phyloP scores from a whole-genome alignment of 2,113 vertebrate genomes.

The Syrrhaptes paradoxus region DNA sequence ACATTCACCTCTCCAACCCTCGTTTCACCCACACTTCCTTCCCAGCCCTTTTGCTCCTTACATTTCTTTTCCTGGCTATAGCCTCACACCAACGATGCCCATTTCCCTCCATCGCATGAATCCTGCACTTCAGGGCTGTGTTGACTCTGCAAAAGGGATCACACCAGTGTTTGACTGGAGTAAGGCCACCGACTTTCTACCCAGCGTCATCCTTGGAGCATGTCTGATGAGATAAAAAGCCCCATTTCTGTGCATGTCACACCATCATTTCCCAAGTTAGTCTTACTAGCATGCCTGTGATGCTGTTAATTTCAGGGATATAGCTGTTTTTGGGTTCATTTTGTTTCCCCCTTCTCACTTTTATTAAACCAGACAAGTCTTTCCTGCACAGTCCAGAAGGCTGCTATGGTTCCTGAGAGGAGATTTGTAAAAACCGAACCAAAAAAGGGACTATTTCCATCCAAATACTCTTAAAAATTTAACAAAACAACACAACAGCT shows the following conservation, averaged over 20 bases:
- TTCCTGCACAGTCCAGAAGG: constrained; percentile 4
- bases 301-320: not conserved
- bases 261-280: not conserved
- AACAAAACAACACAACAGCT: constrained; percentile 18
- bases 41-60: not conserved
- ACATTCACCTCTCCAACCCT: not conserved
- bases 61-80: not conserved
- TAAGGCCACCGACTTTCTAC: not conserved
- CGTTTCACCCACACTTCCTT: not conserved
- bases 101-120: accelerated
- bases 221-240: not conserved
- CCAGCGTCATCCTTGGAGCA: not conserved
- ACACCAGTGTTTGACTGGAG: not conserved
- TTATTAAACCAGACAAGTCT: constrained; percentile 23
- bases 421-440: not conserved
- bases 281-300: not conserved
- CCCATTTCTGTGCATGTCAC: not conserved
- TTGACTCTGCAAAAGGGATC: not conserved
- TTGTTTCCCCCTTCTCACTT: not conserved
- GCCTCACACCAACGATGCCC: not conserved
- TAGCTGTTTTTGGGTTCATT: not conserved
- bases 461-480: constrained; percentile 55
- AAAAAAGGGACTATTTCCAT: not conserved
- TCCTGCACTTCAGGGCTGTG: not conserved
- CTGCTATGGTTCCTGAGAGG: constrained; percentile 4